Evolutionary conservation across 2,888 invertebrate genomes (phyloP).

Genomic region (Athalia cordata): DNA sequence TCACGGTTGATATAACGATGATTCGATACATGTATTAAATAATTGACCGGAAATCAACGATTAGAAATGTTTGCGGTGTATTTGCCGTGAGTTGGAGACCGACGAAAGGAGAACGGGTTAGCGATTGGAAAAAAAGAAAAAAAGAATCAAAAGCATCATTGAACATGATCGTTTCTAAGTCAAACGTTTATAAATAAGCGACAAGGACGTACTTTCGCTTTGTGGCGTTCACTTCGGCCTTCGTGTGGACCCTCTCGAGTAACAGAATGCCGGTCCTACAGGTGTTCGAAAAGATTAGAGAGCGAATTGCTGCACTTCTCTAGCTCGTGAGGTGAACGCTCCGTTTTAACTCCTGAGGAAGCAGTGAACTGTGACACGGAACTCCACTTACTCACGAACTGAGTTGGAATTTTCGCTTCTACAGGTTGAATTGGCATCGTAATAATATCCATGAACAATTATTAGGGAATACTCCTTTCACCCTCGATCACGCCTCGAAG

Average conservation of each 20-base stretch:
- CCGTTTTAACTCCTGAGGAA: constrained; percentile 25
- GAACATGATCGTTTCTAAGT: neutral
- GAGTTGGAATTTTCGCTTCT: constrained; percentile 1
- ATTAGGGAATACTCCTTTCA: neutral
- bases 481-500: neutral
- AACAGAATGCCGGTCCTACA: constrained; percentile 33
- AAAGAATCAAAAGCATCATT: constrained; percentile 1
- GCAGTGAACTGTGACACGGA: constrained; percentile 37
- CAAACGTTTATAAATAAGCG: constrained; percentile 1
- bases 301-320: constrained; percentile 24
- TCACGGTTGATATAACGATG: neutral
- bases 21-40: no score
- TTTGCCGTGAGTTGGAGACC: no score
- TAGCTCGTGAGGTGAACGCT: constrained; percentile 17
- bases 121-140: neutral
- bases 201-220: constrained; percentile 38
- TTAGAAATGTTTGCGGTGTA: no score
- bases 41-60: no score
- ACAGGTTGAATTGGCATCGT: neutral
- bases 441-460: neutral
- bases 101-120: neutral
- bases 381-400: constrained; percentile 20
- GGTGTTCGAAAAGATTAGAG: constrained; percentile 41
- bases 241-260: constrained; percentile 9
- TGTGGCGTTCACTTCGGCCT: constrained; percentile 1